Percentiles rank a stretch among this genome's conserved stretches.
Evolutionary conservation across 2,888 invertebrate genomes (phyloP).

Genomic region (Caenorhabditis angaria): DNA sequence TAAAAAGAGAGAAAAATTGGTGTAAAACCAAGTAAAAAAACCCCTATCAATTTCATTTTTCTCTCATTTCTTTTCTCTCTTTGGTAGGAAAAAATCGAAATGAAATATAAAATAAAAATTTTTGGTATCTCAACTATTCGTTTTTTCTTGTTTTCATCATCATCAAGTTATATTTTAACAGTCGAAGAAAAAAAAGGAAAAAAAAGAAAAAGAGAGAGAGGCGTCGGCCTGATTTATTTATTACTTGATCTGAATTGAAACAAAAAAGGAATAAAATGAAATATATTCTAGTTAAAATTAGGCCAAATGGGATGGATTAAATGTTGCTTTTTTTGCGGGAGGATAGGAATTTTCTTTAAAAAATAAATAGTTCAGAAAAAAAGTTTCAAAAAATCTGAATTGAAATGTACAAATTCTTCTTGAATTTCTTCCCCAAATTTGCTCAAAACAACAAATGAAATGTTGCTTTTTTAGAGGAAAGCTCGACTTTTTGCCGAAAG

Average conservation of each 20-base stretch:
- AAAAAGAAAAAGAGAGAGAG: conserved; percentile 19
- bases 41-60: conserved; percentile 2
- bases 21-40: too few species aligned
- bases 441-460: not conserved
- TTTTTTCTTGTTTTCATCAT: not conserved
- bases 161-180: conserved; percentile 2
- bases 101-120: not conserved
- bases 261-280: not conserved
- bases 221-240: conserved; percentile 38
- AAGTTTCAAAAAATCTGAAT: too few species aligned
- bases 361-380: too few species aligned
- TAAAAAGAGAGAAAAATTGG: not conserved
- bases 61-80: conserved; percentile 1
- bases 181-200: conserved; percentile 8
- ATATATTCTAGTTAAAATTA: too few species aligned
- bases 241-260: conserved; percentile 16
- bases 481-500: not conserved
- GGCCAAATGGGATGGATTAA: too few species aligned
- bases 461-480: too few species aligned
- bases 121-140: not conserved
- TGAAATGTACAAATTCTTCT: too few species aligned
- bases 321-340: too few species aligned
- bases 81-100: too few species aligned
- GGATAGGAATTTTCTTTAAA: too few species aligned
- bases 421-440: not conserved